A percentile compares a stretch with the other conserved stretches of the same genome.
Evolutionary conservation across 2,888 invertebrate species (phyloP).

Genomic region (Himalopsyche japonica): DNA sequence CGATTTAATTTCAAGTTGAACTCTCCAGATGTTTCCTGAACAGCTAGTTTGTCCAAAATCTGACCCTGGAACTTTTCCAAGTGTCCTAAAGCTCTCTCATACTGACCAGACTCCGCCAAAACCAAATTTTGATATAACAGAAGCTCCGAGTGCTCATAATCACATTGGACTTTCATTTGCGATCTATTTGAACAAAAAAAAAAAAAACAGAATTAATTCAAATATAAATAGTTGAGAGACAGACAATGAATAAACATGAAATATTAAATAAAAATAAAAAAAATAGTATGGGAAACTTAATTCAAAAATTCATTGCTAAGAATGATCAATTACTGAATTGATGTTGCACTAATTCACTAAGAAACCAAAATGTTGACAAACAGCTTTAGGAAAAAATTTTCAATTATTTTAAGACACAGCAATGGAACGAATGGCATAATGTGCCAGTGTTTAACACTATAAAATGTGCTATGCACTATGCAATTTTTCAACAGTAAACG

Average conservation of each 20-base stretch:
- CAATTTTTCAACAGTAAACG: no score
- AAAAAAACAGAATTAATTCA: not conserved
- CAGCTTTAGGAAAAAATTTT: no score
- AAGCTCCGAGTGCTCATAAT: slow-evolving; percentile 97
- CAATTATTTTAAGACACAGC: no score
- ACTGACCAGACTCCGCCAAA: slow-evolving; percentile 89
- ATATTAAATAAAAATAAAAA: not conserved
- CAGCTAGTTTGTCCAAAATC: slow-evolving; percentile 92
- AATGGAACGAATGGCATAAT: no score
- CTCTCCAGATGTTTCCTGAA: slow-evolving; percentile 89
- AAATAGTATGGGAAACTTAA: no score
- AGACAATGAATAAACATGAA: not conserved
- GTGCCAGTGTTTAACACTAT: no score
- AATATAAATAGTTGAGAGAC: not conserved
- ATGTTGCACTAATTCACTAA: no score
- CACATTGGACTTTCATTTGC: slow-evolving; percentile 71
- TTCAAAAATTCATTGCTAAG: no score
- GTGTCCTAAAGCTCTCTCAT: slow-evolving; percentile 85
- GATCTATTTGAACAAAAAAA: slow-evolving; percentile 52
- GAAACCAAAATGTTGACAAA: no score
- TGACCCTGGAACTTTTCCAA: slow-evolving; percentile 83
- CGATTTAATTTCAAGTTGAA: slow-evolving; percentile 69
- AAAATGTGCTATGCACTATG: no score
- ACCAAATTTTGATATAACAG: slow-evolving; percentile 97
- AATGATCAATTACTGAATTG: no score